Base-by-base conservation (phyloP, 1,140 invertebrate genomes). In the Panagrolaimus sp. region DNA sequence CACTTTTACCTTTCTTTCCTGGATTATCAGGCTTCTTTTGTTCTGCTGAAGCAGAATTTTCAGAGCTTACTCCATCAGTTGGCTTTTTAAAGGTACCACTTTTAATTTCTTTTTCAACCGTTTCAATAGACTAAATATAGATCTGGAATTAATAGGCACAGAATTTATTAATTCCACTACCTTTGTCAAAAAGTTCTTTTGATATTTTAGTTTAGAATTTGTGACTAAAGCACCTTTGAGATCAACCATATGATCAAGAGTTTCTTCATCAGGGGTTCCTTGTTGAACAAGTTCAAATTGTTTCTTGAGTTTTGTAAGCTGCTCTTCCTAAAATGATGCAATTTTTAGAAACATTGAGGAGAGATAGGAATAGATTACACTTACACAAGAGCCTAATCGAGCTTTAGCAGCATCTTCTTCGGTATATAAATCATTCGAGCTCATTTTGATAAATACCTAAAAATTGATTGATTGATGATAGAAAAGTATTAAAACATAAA, bases 251-350 rank as follows among this genome's bases (percentile, higher is more conserved):
- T 58, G 52, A 58, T 58, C 52, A 5, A 58, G 17, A 10, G 28
- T 21, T 17, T 58, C 52, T 12, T 58, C 52, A 58, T 58, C 52
- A 14, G 52, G 52, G 1, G 52, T 58, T 12, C 52, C 52, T 14
- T 21, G 21, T 24, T 58, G 14, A 21, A 58, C 21, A 14, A 28
- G 28, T 28, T 58, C 10, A 12, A 58, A 58, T 14, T 58, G 52
- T 26, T 58, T n/a, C 8, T 21, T 28, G 8, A 58, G 52, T n/a
- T 58, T 58, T 28, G 15, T 28, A 5, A 12, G 3, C 10, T 26
- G 52, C 17, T 58, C 52, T 21, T 58, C 28, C 52, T 58, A 28
- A 24, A 58, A 58, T 38, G 32, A 38, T 38, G 32, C 32, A 38
- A 38, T 38, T 38, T 4, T 38, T 38, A 38, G 7, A 38, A 38